phyloP scores from a whole-genome alignment of 2,797 vertebrate genomes.

The Pelobates cultripes region DNA sequence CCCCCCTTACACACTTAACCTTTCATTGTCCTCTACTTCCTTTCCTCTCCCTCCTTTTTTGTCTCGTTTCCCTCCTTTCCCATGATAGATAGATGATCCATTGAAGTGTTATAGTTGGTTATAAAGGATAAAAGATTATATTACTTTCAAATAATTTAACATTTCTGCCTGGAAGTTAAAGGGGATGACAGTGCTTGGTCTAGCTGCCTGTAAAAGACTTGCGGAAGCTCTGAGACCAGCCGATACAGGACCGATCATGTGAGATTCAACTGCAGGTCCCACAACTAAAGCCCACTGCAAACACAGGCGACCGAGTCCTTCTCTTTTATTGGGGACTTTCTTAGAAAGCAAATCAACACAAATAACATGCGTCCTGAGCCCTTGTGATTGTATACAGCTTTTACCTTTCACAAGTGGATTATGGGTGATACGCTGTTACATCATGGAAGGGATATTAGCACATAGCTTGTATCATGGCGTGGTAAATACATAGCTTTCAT shows the following conservation, averaged over 20 bases:
- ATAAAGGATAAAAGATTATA: not conserved
- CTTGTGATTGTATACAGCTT: too few relatives aligned
- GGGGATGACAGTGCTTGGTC: not conserved
- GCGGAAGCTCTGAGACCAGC: not conserved
- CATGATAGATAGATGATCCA: not conserved
- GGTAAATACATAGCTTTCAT: too few relatives aligned
- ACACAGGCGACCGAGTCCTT: slow-evolving; percentile 7
- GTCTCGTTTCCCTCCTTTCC: too few relatives aligned
- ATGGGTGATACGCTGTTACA: too few relatives aligned
- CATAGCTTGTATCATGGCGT: too few relatives aligned
- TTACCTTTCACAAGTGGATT: too few relatives aligned
- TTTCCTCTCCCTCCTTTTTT: too few relatives aligned
- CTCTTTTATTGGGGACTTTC: slow-evolving; percentile 3
- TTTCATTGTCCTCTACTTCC: too few relatives aligned
- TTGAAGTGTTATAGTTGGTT: not conserved
- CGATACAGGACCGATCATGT: slow-evolving; percentile 24
- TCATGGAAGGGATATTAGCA: too few relatives aligned
- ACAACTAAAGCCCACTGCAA: slow-evolving; percentile 15
- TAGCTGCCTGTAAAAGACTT: not conserved
- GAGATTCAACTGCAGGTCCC: slow-evolving; percentile 2
- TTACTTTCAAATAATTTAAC: not conserved
- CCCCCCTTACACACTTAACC: too few relatives aligned
- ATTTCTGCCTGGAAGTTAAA: not conserved
- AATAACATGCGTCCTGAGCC: not conserved
- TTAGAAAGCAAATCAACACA: slow-evolving; percentile 1